phyloP scores from a whole-genome alignment of 1,140 invertebrate species.

The Hyphantria cunea region DNA sequence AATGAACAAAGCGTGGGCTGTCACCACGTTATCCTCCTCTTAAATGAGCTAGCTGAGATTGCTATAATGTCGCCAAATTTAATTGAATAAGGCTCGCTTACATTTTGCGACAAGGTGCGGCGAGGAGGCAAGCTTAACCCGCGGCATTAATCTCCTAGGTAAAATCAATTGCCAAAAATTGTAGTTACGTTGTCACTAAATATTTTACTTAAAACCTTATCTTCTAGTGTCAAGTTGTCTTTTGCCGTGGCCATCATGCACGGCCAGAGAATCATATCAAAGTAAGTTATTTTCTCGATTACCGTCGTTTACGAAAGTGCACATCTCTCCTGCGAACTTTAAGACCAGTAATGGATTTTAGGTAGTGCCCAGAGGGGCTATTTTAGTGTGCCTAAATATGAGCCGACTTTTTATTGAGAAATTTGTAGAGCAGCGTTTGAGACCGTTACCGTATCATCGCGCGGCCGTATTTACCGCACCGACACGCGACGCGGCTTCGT shows the following conservation, averaged over 20 bases:
- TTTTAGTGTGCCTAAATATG: constrained; percentile 45
- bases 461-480: constrained; percentile 26
- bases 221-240: constrained; percentile 48
- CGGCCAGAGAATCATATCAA: constrained; percentile 68
- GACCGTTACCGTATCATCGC: constrained; percentile 55
- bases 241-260: constrained; percentile 40
- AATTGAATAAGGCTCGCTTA: constrained; percentile 79
- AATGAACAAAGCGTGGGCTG: constrained; percentile 52
- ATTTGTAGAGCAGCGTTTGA: constrained; percentile 74
- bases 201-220: constrained; percentile 44
- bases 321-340: constrained; percentile 46
- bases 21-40: constrained; percentile 46
- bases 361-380: constrained; percentile 51
- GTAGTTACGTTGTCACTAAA: constrained; percentile 45
- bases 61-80: constrained; percentile 77
- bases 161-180: constrained; percentile 80
- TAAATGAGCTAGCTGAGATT: constrained; percentile 69
- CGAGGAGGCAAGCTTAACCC: constrained; percentile 54
- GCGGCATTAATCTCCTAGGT: constrained; percentile 68
- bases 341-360: constrained; percentile 43
- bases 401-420: constrained; percentile 68
- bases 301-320: constrained; percentile 56
- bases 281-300: constrained; percentile 73
- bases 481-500: constrained; percentile 34
- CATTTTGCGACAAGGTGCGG: constrained; percentile 69